Evolutionary conservation across 2,888 invertebrate species (phyloP).

Genomic region (Amphipyra tragopoginis): DNA sequence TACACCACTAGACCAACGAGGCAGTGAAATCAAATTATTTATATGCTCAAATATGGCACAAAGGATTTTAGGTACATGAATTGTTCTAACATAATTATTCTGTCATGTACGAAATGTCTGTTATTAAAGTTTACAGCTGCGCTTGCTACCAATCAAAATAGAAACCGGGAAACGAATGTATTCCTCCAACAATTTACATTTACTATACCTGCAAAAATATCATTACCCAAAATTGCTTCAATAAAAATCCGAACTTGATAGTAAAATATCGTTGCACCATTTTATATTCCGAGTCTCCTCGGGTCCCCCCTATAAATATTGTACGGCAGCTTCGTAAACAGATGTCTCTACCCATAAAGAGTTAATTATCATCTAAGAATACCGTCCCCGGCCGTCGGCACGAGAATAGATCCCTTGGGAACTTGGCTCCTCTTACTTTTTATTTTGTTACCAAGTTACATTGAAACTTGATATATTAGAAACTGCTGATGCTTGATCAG

Average conservation of each 20-base stretch:
- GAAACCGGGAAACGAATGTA: too few relatives aligned
- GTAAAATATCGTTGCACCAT: constrained; percentile 52
- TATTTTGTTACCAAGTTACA: constrained; percentile 65
- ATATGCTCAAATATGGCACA: too few relatives aligned
- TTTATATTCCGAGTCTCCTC: constrained; percentile 48
- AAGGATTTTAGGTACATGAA: too few relatives aligned
- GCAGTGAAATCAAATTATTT: too few relatives aligned
- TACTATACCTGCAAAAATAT: background rate
- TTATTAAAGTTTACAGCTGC: too few relatives aligned
- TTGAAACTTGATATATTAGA: constrained; percentile 62
- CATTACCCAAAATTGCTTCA: background rate
- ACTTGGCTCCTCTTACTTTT: constrained; percentile 72
- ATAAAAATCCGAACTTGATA: constrained; percentile 32
- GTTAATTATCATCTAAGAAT: constrained; percentile 88
- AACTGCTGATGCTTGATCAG: constrained; percentile 22
- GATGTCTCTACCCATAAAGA: constrained; percentile 85
- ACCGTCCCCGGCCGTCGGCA: constrained; percentile 67
- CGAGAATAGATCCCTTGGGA: constrained; percentile 84
- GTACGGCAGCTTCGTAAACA: constrained; percentile 77
- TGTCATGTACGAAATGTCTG: too few relatives aligned
- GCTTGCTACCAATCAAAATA: too few relatives aligned
- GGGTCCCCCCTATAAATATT: constrained; percentile 62
- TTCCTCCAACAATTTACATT: too few relatives aligned
- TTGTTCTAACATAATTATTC: too few relatives aligned
- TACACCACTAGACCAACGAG: too few relatives aligned